A percentile compares a stretch with the other conserved stretches of the same genome.
phyloP scores from a whole-genome alignment of 2,888 invertebrate species.

The Caenorhabditis sinica region DNA sequence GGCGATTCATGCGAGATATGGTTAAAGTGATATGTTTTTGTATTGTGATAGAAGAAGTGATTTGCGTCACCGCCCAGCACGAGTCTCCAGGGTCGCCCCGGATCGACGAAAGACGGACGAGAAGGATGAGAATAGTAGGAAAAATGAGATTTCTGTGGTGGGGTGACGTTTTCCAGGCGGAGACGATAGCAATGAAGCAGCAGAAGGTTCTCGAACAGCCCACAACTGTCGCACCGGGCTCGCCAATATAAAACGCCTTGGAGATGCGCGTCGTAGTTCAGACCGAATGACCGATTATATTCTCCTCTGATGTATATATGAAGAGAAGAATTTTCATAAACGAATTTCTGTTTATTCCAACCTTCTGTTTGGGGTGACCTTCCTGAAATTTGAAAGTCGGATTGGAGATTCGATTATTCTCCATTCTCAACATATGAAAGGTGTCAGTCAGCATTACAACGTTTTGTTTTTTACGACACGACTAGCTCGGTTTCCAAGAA shows the following conservation, averaged over 20 bases:
- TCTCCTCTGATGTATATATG: conserved; percentile 41
- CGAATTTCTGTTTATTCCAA: conserved; percentile 40
- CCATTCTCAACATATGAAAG: neutral
- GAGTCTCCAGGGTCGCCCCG: conserved; percentile 6
- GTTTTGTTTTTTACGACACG: neutral
- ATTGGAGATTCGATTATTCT: neutral
- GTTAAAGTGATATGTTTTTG: conserved; percentile 57
- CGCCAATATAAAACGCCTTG: conserved; percentile 55
- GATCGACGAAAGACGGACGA: conserved; percentile 2
- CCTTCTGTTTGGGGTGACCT: neutral
- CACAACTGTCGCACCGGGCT: conserved; percentile 57
- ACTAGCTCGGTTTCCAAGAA: neutral
- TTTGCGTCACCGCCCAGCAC: conserved; percentile 56
- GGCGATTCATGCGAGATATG: conserved; percentile 47
- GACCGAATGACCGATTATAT: conserved; percentile 36
- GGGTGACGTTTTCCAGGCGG: conserved; percentile 62
- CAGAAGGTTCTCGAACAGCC: conserved; percentile 57
- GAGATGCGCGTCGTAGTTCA: conserved; percentile 30
- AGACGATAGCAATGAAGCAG: conserved; percentile 56
- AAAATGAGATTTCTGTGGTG: neutral
- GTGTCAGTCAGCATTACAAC: neutral
- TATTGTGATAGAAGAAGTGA: conserved; percentile 33
- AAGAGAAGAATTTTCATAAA: conserved; percentile 26
- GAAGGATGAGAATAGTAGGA: neutral
- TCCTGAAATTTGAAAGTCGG: neutral